A percentile compares a stretch with the other conserved stretches of the same genome.
These are phyloP conservation scores for Calliscelio sp. DNA, from an alignment of 2,888 invertebrate species.

Conservation along the genomic window DNA sequence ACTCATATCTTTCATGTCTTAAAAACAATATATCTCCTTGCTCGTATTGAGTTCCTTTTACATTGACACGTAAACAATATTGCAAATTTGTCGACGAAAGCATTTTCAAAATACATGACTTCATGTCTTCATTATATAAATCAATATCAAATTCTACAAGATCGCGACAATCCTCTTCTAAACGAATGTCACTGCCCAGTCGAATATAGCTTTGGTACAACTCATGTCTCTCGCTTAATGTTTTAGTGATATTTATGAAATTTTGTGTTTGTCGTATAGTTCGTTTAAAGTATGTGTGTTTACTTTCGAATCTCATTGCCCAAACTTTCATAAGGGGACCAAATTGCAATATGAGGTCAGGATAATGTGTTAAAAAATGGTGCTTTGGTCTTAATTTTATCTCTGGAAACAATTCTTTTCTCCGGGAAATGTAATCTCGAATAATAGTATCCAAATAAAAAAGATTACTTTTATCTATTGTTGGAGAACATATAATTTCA, in stretches of 20 bases:
- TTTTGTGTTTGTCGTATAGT: conserved; percentile 40
- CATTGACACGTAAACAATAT: conserved; percentile 43
- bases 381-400: conserved; percentile 72
- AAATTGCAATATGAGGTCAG: conserved; percentile 64
- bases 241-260: conserved; percentile 51
- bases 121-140: conserved; percentile 37
- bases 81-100: conserved; percentile 1
- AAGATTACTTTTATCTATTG: conserved; percentile 69
- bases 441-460: conserved; percentile 64
- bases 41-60: conserved; percentile 60
- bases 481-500: conserved; percentile 73
- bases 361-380: conserved; percentile 70
- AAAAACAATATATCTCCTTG: conserved; percentile 50
- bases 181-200: conserved; percentile 6
- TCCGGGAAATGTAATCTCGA: conserved; percentile 58
- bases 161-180: conserved; percentile 31
- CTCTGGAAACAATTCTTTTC: conserved; percentile 59
- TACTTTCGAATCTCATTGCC: conserved; percentile 76
- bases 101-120: conserved; percentile 9
- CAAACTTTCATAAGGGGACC: conserved; percentile 74
- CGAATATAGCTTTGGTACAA: conserved; percentile 55
- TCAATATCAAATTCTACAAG: conserved; percentile 27
- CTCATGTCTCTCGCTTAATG: conserved; percentile 53
- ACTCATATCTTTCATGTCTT: conserved; percentile 37
- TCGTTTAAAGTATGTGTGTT: conserved; percentile 77